Evolutionary conservation across 2,113 vertebrate genomes (phyloP).

Genomic region (Phalacrocorax pelagicus): DNA sequence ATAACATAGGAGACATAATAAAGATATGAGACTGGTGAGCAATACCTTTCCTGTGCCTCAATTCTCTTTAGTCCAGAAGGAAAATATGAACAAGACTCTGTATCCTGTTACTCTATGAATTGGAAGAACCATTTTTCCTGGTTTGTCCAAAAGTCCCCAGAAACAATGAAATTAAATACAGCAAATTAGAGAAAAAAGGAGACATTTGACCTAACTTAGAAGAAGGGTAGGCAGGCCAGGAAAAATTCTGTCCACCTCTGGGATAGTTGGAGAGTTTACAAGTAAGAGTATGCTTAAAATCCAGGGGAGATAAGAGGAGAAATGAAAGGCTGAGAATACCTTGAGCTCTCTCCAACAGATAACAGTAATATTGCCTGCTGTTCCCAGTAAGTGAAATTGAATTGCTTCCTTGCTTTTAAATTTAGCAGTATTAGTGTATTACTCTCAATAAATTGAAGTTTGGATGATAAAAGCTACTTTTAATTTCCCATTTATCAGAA

Average conservation of each 20-base stretch:
- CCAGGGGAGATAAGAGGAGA: background rate
- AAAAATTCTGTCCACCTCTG: background rate
- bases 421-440: constrained; percentile 24
- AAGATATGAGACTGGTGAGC: background rate
- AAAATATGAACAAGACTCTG: background rate
- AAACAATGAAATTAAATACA: background rate
- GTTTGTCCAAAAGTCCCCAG: background rate
- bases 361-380: constrained; percentile 15
- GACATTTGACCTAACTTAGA: background rate
- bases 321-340: background rate
- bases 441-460: constrained; percentile 13
- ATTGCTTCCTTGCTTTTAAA: constrained; percentile 38
- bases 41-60: background rate
- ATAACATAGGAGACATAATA: background rate
- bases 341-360: constrained; percentile 7
- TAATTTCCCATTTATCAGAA: background rate
- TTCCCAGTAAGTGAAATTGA: constrained; percentile 22
- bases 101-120: background rate
- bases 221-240: background rate
- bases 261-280: background rate
- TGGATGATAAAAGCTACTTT: background rate
- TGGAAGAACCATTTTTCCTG: background rate
- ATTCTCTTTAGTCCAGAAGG: background rate
- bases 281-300: background rate
- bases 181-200: background rate